Evolutionary conservation across 2,888 invertebrate genomes (phyloP).

Genomic region (Hymenopus coronatus): DNA sequence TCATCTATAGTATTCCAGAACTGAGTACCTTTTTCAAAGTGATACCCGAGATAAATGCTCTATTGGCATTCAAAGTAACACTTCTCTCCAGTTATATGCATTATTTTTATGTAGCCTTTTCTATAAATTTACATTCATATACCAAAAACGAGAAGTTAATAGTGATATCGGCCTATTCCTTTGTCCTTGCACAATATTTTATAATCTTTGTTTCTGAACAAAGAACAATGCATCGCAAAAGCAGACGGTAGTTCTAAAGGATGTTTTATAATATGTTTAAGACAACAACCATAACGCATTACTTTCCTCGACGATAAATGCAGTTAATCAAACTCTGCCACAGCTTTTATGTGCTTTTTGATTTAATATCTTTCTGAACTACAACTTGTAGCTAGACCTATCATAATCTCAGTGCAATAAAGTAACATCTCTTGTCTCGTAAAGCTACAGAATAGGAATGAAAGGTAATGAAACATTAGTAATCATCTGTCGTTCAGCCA

Average conservation of each 20-base stretch:
- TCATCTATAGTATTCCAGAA: too few species aligned
- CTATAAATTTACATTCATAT: too few species aligned
- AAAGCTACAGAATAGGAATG: background rate
- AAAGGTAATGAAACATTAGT: background rate
- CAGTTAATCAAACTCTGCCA: background rate
- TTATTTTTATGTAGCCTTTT: too few species aligned
- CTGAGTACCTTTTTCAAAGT: too few species aligned
- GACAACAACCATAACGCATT: background rate
- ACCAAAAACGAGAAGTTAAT: too few species aligned
- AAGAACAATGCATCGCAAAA: background rate
- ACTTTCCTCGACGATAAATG: background rate
- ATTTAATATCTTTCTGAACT: background rate
- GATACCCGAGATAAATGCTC: too few species aligned
- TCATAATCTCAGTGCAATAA: background rate
- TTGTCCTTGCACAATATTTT: too few species aligned
- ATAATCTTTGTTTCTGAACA: background rate
- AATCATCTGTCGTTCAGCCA: background rate
- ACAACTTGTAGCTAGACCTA: background rate
- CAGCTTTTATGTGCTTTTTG: background rate
- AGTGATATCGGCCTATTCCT: too few species aligned
- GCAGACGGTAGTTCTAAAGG: background rate
- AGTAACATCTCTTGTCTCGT: background rate
- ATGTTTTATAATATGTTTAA: background rate
- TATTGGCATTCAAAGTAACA: too few species aligned
- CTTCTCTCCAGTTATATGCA: too few species aligned